Percentiles rank a stretch among this genome's conserved stretches.
These are phyloP conservation scores for Zenarchopterus dispar DNA, from an alignment of 2,797 vertebrate species.

Conservation along the genomic window DNA sequence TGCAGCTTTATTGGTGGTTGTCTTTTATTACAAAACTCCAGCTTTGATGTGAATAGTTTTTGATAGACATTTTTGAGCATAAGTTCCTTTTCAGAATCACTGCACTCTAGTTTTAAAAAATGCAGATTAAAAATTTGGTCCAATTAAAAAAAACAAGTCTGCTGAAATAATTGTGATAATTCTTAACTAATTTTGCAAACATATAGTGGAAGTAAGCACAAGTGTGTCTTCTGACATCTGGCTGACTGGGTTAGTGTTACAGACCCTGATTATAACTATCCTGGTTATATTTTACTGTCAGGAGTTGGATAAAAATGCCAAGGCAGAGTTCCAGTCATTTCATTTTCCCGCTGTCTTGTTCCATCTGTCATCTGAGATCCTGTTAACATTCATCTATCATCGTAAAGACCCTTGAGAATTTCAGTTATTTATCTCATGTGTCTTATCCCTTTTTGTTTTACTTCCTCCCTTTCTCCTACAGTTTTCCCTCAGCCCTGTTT, in stretches of 20 bases:
- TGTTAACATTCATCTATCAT: slow-evolving; percentile 34
- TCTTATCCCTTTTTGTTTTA: slow-evolving; percentile 14
- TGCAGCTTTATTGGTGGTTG: background rate
- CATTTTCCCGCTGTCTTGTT: slow-evolving; percentile 33
- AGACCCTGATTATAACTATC: slow-evolving; percentile 19
- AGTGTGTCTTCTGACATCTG: slow-evolving; percentile 13
- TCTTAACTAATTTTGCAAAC: background rate
- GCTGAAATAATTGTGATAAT: slow-evolving; percentile 1
- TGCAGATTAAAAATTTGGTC: background rate
- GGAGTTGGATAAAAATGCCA: slow-evolving; percentile 12
- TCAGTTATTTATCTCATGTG: slow-evolving; percentile 7
- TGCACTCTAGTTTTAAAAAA: too few relatives aligned
- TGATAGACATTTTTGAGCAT: too few relatives aligned
- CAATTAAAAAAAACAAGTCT: background rate
- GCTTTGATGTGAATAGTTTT: background rate
- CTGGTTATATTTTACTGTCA: slow-evolving; percentile 25
- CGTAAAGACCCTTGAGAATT: slow-evolving; percentile 15
- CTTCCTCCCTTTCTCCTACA: slow-evolving; percentile 1
- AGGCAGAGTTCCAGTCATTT: slow-evolving; percentile 27
- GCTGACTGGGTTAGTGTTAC: slow-evolving; percentile 14
- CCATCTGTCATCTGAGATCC: slow-evolving; percentile 42
- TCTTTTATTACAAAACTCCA: slow-evolving; percentile 1
- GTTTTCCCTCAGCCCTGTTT: background rate
- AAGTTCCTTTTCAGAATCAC: too few relatives aligned
- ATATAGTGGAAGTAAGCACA: background rate